Base-by-base conservation (phyloP, 2,113 vertebrate species). In the Ciconia boyciana region DNA sequence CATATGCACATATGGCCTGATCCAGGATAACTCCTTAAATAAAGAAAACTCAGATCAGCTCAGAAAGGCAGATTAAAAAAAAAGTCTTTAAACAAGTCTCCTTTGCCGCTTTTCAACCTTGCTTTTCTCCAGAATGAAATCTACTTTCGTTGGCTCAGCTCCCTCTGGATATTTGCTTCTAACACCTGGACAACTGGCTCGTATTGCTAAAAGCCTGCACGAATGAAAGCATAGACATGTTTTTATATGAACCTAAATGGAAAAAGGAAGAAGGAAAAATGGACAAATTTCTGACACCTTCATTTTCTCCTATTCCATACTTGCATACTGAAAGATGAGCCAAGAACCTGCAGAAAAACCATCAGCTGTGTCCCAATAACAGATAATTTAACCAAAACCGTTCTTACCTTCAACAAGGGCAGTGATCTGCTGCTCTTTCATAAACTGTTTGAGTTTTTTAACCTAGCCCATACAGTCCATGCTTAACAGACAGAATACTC, bases 391-490 rank as follows among this genome's bases (percentile, higher is more conserved):
- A 64, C 74, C 18, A 85, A 81, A 76, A 70, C 6, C 9, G 18
- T 61, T 48, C 25, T 57, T 68, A 8, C 6, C 5, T 80, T 69
- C 46, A 74, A 8, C 7, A 49, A 74, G 4, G 22, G 6, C 2
- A n/a, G 12, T 26, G 9, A 54, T 48, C 13, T 69, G 10, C 2
- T 7, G 4, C 39, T 66, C 19, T 61, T 78, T 84, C 6, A 19
- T 46, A 41, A 78, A 41, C 2, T 16, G 6, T 58, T 58, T 60
- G 29, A 66, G 8, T 9, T 52, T 78, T 93, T 62, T 12, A 66
- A 66, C 13, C 3, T 25, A 3, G 5, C 5, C 41, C 3, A 25
- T 21, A 18, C 0, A 4, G n/a, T 46, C 68, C 11, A 48, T 55
- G 6, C 6, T 82, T 79, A 87, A 62, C 21, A 54, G 26, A n/a